A percentile compares a stretch with the other conserved stretches of the same genome.
These are phyloP conservation scores for Taxidea taxus DNA, from an alignment of 2,113 vertebrate genomes.

Conservation along the genomic window DNA sequence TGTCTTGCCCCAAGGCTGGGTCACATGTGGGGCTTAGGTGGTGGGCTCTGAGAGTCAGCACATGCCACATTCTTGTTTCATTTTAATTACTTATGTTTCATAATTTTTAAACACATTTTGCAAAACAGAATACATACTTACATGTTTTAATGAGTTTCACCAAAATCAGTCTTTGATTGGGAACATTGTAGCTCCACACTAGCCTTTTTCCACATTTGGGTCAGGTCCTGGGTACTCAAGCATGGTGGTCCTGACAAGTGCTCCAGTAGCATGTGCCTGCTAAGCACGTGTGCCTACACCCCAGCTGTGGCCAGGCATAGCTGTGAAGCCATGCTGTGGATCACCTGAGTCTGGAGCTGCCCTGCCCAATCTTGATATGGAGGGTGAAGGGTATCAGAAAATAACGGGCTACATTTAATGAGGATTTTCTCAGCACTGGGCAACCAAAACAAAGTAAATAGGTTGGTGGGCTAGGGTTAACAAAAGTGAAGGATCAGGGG, in stretches of 20 bases:
- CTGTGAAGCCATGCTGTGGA: neutral
- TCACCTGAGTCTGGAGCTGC: neutral
- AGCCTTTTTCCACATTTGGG: neutral
- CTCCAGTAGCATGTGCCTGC: neutral
- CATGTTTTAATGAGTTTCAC: neutral
- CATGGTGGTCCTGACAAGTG: neutral
- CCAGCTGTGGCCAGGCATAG: neutral
- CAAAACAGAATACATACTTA: neutral
- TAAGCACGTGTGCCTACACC: rapidly evolving
- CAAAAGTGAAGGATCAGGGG: neutral
- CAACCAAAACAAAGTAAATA: neutral
- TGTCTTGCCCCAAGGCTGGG: neutral
- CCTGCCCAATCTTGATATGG: neutral
- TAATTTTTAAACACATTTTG: neutral
- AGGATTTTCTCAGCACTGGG: neutral
- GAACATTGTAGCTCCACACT: neutral
- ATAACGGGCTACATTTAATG: neutral
- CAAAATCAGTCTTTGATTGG: neutral
- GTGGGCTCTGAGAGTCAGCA: neutral
- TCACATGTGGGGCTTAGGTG: neutral
- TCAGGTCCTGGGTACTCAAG: neutral
- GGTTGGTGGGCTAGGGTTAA: neutral
- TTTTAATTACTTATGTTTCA: neutral
- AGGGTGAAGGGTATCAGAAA: neutral
- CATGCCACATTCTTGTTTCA: neutral